Evolutionary conservation across 1,140 invertebrate genomes (phyloP), one percentile per base, ranked within the genome.

Genomic region (Drosophila elegans): DNA sequence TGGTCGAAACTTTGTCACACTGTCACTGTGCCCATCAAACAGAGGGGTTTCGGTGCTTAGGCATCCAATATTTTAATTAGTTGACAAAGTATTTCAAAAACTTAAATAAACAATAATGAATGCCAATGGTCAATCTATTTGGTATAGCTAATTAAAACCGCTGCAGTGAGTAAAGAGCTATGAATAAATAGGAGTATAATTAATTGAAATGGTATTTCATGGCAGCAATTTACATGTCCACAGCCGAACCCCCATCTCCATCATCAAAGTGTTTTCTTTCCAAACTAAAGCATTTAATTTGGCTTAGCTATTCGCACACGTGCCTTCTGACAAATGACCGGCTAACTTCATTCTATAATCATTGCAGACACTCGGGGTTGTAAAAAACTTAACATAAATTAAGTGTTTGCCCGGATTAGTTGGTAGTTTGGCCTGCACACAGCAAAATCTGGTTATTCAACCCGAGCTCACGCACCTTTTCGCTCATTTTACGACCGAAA

Each of bases 401-500:
- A 72, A 72, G 68, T 72, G 67, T 29, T 64, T 49, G 38, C 42
- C 64, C 64, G 27, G 51, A 71, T 71, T 71, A 71, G 64, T 71
- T 71, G 66, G 68, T 71, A 71, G 68, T 71, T 38, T 32, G 4
- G 11, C 41, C 27, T 48, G 36, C 12, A 49, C 11, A 7, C 21
- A 10, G 11, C n/a, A 38, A 36, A 41, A 36, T 16, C 63, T 63
- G 52, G 16, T 34, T 60, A 60, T 60, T 54, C 13, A n/a, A 36
- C 25, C 55, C 11, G 21, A 29, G 34, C 49, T 68, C 63, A 69
- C 51, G 64, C 67, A 55, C 62, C 51, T 61, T 67, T 51, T 76
- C 75, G 62, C 66, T 63, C 54, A 68, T 73, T 84, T 84, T 84
- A 84, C 78, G 72, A 66, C 74, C 69, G 25, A 76, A 62, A 69